phyloP scores from a whole-genome alignment of 2,797 vertebrate genomes.

The Trichosurus vulpecula region DNA sequence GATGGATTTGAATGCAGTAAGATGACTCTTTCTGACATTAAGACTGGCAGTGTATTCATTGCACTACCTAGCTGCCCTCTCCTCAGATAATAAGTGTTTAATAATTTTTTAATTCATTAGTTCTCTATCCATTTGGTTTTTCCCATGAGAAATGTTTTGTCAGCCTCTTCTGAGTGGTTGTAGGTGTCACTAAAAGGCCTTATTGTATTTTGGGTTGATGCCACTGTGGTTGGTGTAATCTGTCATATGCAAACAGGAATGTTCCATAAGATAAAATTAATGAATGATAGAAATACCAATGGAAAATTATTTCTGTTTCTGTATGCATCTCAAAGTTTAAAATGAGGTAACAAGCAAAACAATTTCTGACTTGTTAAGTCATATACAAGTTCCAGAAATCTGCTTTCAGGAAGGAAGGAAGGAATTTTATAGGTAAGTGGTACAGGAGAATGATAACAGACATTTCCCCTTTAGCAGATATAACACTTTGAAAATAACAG shows the following conservation, averaged over 20 bases:
- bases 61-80: no score
- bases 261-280: neutral
- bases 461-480: neutral
- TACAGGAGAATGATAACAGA: neutral
- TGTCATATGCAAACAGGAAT: neutral
- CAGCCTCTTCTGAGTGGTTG: neutral
- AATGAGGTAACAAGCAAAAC: neutral
- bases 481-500: neutral
- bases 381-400: neutral
- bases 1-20: no score
- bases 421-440: neutral
- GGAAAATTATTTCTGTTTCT: neutral
- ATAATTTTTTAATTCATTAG: no score
- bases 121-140: neutral
- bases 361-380: neutral
- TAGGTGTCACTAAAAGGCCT: neutral
- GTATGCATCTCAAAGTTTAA: conserved; percentile 9
- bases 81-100: no score
- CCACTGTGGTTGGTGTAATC: neutral
- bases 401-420: neutral
- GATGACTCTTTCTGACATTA: no score
- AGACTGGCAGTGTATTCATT: no score
- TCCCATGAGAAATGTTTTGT: neutral
- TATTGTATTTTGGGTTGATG: neutral
- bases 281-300: neutral